phyloP scores from a whole-genome alignment of 2,113 vertebrate species.

The Myotis yumanensis region DNA sequence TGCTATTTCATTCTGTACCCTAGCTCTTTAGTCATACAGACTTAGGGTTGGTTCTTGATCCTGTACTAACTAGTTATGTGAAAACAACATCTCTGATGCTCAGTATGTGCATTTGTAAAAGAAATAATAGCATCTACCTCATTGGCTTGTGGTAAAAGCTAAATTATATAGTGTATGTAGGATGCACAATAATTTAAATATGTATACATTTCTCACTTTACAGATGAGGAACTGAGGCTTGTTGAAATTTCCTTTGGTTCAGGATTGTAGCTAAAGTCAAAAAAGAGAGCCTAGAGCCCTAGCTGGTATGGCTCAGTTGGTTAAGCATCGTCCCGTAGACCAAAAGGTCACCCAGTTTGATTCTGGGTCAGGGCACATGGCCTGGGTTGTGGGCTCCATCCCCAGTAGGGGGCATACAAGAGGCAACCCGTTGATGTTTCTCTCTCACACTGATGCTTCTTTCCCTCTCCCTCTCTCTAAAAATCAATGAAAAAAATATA shows the following conservation, averaged over 20 bases:
- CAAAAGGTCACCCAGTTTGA: not conserved
- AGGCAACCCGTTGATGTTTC: not conserved
- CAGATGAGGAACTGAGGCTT: constrained; percentile 42
- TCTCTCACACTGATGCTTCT: not conserved
- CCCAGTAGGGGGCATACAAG: not conserved
- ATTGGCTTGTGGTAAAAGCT: not conserved
- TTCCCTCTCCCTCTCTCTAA: not conserved
- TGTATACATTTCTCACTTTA: constrained; percentile 47
- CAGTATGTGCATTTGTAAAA: not conserved
- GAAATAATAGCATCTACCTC: not conserved
- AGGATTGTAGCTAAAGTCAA: not conserved
- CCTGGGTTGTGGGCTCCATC: not conserved
- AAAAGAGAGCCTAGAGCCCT: not conserved
- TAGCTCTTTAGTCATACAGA: not conserved
- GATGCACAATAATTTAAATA: not conserved
- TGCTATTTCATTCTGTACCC: not conserved
- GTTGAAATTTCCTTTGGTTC: not conserved
- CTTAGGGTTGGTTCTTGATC: not conserved
- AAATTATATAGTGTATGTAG: not conserved
- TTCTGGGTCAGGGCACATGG: not conserved
- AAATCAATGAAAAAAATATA: not conserved
- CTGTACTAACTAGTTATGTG: not conserved
- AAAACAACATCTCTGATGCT: not conserved
- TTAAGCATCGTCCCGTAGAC: not conserved
- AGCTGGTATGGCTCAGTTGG: not conserved